phyloP scores from a whole-genome alignment of 2,113 vertebrate genomes.

The Corydoras maculifer region DNA sequence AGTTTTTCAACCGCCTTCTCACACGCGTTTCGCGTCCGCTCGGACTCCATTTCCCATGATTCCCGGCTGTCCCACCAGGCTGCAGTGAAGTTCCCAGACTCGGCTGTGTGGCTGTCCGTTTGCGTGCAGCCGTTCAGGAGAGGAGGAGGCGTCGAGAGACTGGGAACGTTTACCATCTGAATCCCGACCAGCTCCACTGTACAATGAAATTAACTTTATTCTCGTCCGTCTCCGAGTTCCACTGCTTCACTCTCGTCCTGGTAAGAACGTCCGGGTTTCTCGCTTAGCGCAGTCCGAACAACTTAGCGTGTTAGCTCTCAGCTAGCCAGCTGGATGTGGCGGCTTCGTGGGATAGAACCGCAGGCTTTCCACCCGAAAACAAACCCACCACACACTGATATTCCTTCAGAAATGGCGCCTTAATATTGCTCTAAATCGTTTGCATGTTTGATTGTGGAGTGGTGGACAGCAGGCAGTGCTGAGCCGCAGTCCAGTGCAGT shows the following conservation, averaged over 20 bases:
- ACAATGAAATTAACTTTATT: conserved; percentile 68
- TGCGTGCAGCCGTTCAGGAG: conserved; percentile 61
- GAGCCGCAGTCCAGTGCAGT: too few relatives aligned
- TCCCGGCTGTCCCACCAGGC: neutral
- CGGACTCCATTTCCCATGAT: conserved; percentile 56
- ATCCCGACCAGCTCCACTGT: conserved; percentile 54
- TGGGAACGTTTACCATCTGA: conserved; percentile 55
- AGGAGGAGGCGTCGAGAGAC: conserved; percentile 62
- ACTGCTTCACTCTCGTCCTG: conserved; percentile 62
- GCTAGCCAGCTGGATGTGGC: too few relatives aligned
- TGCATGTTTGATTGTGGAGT: too few relatives aligned
- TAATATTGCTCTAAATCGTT: too few relatives aligned
- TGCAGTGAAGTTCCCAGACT: conserved; percentile 54
- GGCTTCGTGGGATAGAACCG: too few relatives aligned
- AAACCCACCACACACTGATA: too few relatives aligned
- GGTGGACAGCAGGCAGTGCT: too few relatives aligned
- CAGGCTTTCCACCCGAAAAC: too few relatives aligned
- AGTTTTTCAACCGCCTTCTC: conserved; percentile 28
- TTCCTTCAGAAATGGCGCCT: too few relatives aligned
- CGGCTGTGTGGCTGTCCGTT: conserved; percentile 56
- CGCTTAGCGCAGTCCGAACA: too few relatives aligned
- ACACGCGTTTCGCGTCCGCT: fast-evolving
- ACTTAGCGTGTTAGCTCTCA: too few relatives aligned
- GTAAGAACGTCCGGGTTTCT: conserved; percentile 46
- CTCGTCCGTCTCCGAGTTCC: conserved; percentile 54